A percentile compares a stretch with the other conserved stretches of the same genome.
These are phyloP conservation scores for Ceramica pisi DNA, from an alignment of 2,888 invertebrate species.

Conservation along the genomic window DNA sequence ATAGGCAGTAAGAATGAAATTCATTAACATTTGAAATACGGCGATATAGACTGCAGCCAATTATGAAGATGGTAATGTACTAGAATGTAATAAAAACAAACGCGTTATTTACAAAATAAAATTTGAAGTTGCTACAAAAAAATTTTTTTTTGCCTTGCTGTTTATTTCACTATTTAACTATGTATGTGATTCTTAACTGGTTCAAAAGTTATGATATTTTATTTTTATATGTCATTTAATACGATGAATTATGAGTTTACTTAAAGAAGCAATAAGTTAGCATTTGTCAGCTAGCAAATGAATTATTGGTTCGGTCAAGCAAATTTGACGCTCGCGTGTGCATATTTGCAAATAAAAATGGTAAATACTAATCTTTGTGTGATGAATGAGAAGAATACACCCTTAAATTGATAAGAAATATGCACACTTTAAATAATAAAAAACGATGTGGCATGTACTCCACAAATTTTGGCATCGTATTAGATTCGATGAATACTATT, in stretches of 20 bases:
- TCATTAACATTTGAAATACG: too few species aligned
- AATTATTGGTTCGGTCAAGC: slow-evolving; percentile 37
- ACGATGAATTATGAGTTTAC: slow-evolving; percentile 24
- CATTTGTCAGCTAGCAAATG: slow-evolving; percentile 40
- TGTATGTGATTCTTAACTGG: too few species aligned
- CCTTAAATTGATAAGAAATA: too few species aligned
- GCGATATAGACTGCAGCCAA: too few species aligned
- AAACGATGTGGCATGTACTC: too few species aligned
- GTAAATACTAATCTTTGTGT: slow-evolving; percentile 10
- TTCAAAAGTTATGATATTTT: slow-evolving; percentile 7
- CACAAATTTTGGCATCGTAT: neutral
- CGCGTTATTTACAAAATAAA: too few species aligned
- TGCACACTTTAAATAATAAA: neutral
- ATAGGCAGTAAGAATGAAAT: too few species aligned
- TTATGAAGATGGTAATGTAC: too few species aligned
- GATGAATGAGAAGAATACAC: neutral
- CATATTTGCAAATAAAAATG: slow-evolving; percentile 38
- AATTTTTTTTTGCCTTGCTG: too few species aligned
- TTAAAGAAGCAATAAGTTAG: slow-evolving; percentile 42
- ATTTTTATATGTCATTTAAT: slow-evolving; percentile 22
- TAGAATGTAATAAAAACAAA: too few species aligned
- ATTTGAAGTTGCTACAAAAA: too few species aligned
- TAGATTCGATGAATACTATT: neutral
- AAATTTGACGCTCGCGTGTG: slow-evolving; percentile 14
- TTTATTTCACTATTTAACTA: too few species aligned